phyloP scores from a whole-genome alignment of 2,888 invertebrate species.

The Teinopalpus imperialis region DNA sequence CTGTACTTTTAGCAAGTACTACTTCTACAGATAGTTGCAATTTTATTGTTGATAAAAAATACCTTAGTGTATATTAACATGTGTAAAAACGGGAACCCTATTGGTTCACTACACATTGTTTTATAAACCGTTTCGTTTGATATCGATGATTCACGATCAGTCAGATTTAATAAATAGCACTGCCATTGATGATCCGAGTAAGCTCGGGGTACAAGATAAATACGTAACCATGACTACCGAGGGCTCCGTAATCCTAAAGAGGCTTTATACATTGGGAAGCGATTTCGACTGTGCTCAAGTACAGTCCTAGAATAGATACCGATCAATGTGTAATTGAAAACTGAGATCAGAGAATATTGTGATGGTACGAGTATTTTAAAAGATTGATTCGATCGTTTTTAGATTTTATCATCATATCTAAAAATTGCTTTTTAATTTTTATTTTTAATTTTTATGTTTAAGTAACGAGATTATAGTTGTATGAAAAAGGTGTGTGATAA shows the following conservation, averaged over 20 bases:
- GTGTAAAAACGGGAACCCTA: too few relatives aligned
- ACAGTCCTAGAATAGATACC: slow-evolving; percentile 50
- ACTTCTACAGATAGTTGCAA: too few relatives aligned
- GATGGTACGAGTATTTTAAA: too few relatives aligned
- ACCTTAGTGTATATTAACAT: too few relatives aligned
- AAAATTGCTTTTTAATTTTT: too few relatives aligned
- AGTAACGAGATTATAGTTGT: too few relatives aligned
- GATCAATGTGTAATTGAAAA: slow-evolving; percentile 39
- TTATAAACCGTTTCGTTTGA: slow-evolving; percentile 15
- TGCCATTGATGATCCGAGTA: slow-evolving; percentile 68
- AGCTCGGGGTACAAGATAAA: slow-evolving; percentile 66
- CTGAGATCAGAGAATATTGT: slow-evolving; percentile 22
- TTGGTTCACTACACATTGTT: slow-evolving; percentile 5
- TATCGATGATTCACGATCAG: slow-evolving; percentile 49
- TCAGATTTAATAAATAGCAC: slow-evolving; percentile 71
- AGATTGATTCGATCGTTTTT: too few relatives aligned
- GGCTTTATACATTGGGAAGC: slow-evolving; percentile 65
- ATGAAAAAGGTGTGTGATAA: too few relatives aligned
- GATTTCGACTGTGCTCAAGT: slow-evolving; percentile 59
- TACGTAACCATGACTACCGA: slow-evolving; percentile 67
- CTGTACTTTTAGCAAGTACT: too few relatives aligned
- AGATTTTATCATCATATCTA: too few relatives aligned
- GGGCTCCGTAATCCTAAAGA: slow-evolving; percentile 75
- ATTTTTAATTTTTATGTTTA: too few relatives aligned
- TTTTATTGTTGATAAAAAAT: too few relatives aligned